phyloP scores from a whole-genome alignment of 2,888 invertebrate genomes.

The Eustalomyia histrio region DNA sequence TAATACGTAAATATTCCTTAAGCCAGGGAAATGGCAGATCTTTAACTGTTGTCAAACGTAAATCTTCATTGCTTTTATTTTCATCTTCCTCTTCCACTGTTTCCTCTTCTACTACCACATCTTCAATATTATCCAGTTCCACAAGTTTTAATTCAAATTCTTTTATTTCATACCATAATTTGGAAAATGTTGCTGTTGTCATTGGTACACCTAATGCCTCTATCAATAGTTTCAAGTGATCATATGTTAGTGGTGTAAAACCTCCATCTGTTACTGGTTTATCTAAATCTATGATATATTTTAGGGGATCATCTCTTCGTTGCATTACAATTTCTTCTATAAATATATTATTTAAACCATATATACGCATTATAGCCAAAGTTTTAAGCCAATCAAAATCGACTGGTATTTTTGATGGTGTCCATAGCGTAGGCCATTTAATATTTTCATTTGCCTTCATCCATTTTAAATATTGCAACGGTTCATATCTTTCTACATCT shows the following conservation, averaged over 20 bases:
- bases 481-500: constrained; percentile 35
- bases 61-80: constrained; percentile 8
- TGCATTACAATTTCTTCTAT: constrained; percentile 63
- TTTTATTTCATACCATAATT: constrained; percentile 55
- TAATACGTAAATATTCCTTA: constrained; percentile 56
- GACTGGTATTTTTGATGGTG: neutral
- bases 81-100: constrained; percentile 33
- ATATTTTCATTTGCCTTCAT: constrained; percentile 55
- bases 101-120: neutral
- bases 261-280: constrained; percentile 63
- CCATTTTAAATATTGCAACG: constrained; percentile 57
- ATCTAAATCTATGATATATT: constrained; percentile 60
- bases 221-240: constrained; percentile 43
- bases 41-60: constrained; percentile 31
- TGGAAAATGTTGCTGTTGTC: neutral
- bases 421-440: constrained; percentile 59
- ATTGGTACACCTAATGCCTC: constrained; percentile 39
- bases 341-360: constrained; percentile 67
- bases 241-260: constrained; percentile 53
- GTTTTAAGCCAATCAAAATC: constrained; percentile 65
- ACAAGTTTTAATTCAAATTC: constrained; percentile 58
- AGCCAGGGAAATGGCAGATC: constrained; percentile 63
- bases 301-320: constrained; percentile 32
- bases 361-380: constrained; percentile 64
- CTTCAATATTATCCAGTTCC: constrained; percentile 54